A percentile compares a stretch with the other conserved stretches of the same genome.
Evolutionary conservation across 2,113 vertebrate species (phyloP).

Genomic region (Odontesthes bonariensis): DNA sequence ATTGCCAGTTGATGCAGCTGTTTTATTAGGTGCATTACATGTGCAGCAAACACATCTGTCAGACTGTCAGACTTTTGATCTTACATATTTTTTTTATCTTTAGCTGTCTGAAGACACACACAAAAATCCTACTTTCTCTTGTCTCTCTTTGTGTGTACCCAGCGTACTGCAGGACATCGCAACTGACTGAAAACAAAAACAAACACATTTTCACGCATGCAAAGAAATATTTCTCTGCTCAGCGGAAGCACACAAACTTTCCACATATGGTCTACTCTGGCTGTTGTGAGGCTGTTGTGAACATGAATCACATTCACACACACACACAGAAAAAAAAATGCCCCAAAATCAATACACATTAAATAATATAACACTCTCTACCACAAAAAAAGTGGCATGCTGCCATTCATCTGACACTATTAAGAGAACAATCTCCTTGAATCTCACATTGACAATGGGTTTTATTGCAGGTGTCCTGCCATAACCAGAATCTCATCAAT

Average conservation of each 20-base stretch:
- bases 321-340: background rate
- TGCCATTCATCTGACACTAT: slow-evolving; percentile 27
- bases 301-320: background rate
- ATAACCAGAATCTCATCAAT: background rate
- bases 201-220: slow-evolving; percentile 19
- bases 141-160: background rate
- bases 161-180: slow-evolving; percentile 14
- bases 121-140: slow-evolving; percentile 2
- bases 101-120: slow-evolving; percentile 45
- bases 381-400: slow-evolving; percentile 18
- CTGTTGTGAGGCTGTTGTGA: slow-evolving; percentile 13
- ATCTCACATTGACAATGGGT: slow-evolving; percentile 6
- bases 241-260: slow-evolving; percentile 10
- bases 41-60: slow-evolving; percentile 3
- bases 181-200: slow-evolving; percentile 30
- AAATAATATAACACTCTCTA: slow-evolving; percentile 37
- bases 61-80: slow-evolving; percentile 16
- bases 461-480: slow-evolving; percentile 14
- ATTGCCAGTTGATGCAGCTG: slow-evolving; percentile 13
- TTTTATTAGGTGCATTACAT: slow-evolving; percentile 15
- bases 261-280: background rate
- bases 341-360: slow-evolving; percentile 29
- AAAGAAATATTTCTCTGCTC: slow-evolving; percentile 22
- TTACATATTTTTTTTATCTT: slow-evolving; percentile 27
- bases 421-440: slow-evolving; percentile 29